Base-by-base conservation (phyloP, 2,113 vertebrate species). In the Echinops telfairi region DNA sequence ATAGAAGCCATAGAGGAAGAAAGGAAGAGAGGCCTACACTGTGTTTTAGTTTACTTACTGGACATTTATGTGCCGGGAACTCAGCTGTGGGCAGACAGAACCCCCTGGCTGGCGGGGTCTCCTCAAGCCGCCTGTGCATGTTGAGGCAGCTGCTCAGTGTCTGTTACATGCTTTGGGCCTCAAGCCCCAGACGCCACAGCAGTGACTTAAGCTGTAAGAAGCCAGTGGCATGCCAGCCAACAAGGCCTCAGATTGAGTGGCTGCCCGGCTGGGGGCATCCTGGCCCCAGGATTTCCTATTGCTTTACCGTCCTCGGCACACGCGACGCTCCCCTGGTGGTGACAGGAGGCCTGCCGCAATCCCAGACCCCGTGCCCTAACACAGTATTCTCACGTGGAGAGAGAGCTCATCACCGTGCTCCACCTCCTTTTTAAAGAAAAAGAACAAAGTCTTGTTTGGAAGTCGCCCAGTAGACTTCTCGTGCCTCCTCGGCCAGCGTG, bases 391-490 rank as follows among this genome's bases (percentile, higher is more conserved):
- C 66, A 70, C 4, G 80, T 89, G 25, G 62, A 40, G 78, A 82
- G 68, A 89, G 47, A 83, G 14, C 14, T n/a, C n/a, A n/a, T n/a
- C n/a, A n/a, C 4, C 47, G 23, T 83, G 70, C 7, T 38, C 4
- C 64, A 16, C 31, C 22, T 12, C 36, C 33, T 66, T 70, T 80
- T 83, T 84, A 68, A 82, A 86, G 73, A 86, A 76, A 86, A 91
- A n/a, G 33, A 82, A 53, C 40, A 62, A 83, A 86, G 33, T 60
- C 80, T 94, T 53, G 12, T 53, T 70, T 78, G 47, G 66, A 79
- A 83, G 57, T 83, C 40, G 71, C 81, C 12, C 47, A 64, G 0
- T 38, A 19, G 60, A 88, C 40, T 82, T 93, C 10, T 64, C 25
- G 29, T 38, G 62, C 4, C n/a, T 87, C 64, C 27, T 11, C 76